Evolutionary conservation across 1,140 invertebrate species (phyloP).

Genomic region (Charaxes varanes): DNA sequence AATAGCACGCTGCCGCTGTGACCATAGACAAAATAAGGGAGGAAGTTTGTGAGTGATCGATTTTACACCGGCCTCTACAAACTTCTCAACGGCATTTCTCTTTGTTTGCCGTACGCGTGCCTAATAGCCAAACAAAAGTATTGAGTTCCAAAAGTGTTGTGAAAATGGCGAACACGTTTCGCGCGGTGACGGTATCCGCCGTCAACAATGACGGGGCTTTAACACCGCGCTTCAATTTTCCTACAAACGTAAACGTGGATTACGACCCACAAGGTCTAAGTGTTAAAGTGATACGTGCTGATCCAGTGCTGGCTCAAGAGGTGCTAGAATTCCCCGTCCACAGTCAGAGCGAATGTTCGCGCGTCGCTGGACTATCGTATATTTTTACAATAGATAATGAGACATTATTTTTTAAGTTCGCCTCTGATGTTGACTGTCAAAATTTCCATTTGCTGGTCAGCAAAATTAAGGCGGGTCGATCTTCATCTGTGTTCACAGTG

Average conservation of each 20-base stretch:
- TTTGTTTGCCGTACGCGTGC: conserved; percentile 65
- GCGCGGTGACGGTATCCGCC: conserved; percentile 80
- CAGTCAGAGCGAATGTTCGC: conserved; percentile 80
- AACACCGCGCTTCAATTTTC: conserved; percentile 79
- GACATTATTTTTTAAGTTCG: conserved; percentile 72
- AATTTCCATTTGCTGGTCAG: conserved; percentile 85
- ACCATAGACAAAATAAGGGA: conserved; percentile 63
- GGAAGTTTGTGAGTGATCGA: conserved; percentile 71
- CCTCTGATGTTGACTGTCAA: conserved; percentile 78
- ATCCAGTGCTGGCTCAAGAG: conserved; percentile 61
- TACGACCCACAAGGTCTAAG: conserved; percentile 86
- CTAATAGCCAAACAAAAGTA: conserved; percentile 44
- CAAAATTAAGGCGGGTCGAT: conserved; percentile 86
- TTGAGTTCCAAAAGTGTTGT: conserved; percentile 33
- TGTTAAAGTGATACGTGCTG: conserved; percentile 77
- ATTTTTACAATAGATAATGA: conserved; percentile 82
- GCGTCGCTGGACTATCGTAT: conserved; percentile 79
- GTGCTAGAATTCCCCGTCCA: conserved; percentile 81
- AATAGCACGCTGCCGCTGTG: conserved; percentile 52
- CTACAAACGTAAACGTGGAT: conserved; percentile 81
- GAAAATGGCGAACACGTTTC: conserved; percentile 83
- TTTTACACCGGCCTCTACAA: conserved; percentile 68
- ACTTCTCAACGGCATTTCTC: conserved; percentile 68
- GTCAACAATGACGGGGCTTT: conserved; percentile 80
- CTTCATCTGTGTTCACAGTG: conserved; percentile 92